Percentiles rank a stretch among this genome's conserved stretches.
Conservation (phyloP, 2,888 invertebrate genomes). For the Orchestes rusci region DNA sequence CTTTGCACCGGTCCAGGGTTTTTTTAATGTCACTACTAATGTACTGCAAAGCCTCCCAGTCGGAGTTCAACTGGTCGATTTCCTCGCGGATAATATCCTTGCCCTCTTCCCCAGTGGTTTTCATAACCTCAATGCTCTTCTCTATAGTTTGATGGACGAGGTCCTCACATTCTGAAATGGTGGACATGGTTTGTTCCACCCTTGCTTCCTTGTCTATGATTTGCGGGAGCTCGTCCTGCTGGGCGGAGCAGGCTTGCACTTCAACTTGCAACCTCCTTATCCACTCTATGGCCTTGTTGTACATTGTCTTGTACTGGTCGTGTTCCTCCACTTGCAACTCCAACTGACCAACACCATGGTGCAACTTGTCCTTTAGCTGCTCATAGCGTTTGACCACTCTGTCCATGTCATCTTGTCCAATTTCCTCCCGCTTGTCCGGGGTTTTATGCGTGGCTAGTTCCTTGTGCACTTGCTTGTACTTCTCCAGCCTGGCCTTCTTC, state of each 20-base stretch:
- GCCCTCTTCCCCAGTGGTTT: conserved; percentile 75
- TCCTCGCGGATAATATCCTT: conserved; percentile 76
- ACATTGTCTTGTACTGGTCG: conserved; percentile 76
- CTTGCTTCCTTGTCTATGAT: conserved; percentile 68
- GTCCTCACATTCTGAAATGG: conserved; percentile 65
- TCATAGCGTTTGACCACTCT: conserved; percentile 66
- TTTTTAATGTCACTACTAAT: conserved; percentile 71
- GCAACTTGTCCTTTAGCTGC: conserved; percentile 57
- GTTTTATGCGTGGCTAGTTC: no score
- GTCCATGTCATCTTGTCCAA: conserved; percentile 62
- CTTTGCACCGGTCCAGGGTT: conserved; percentile 65
- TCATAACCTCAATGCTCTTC: conserved; percentile 65
- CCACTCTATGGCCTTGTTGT: conserved; percentile 80
- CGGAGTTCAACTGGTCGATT: conserved; percentile 68
- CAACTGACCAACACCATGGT: conserved; percentile 59
- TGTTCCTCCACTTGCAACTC: conserved; percentile 82
- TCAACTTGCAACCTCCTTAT: conserved; percentile 72
- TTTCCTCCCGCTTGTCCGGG: no score
- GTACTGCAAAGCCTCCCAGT: conserved; percentile 75
- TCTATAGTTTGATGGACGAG: conserved; percentile 67
- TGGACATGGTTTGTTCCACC: conserved; percentile 60
- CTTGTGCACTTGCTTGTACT: conserved; percentile 72
- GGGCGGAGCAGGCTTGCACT: conserved; percentile 77
- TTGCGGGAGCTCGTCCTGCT: conserved; percentile 78
- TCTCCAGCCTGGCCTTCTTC: conserved; percentile 83